These are phyloP conservation scores for Tuta absoluta DNA, from an alignment of 2,888 invertebrate genomes.

Conservation along the genomic window DNA sequence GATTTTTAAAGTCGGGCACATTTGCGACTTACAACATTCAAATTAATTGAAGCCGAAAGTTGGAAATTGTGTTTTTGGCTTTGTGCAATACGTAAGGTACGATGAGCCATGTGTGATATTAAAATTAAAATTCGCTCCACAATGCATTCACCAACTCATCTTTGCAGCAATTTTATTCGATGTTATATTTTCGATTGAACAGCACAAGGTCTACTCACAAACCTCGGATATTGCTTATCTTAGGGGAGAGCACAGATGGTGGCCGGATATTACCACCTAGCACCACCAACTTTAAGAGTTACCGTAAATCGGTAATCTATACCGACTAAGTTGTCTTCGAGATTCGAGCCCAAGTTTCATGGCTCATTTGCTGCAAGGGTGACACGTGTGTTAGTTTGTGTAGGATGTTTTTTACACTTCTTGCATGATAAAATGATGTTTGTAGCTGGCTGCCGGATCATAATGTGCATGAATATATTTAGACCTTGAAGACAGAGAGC, in stretches of 20 bases:
- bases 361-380: conserved; percentile 11
- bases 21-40: no score
- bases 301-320: conserved; percentile 67
- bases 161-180: neutral
- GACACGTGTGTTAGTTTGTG: neutral
- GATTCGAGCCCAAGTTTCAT: conserved; percentile 6
- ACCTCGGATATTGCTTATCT: conserved; percentile 22
- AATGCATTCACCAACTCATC: no score
- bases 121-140: no score
- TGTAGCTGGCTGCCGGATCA: no score
- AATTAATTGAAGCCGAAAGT: no score
- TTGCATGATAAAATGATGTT: no score
- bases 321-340: conserved; percentile 30
- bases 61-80: no score
- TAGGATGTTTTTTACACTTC: neutral
- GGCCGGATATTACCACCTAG: conserved; percentile 67
- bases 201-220: neutral
- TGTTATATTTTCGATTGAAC: conserved; percentile 6
- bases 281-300: conserved; percentile 49
- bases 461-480: no score
- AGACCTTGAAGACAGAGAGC: no score
- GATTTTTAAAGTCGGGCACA: neutral
- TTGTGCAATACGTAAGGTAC: no score
- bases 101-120: no score
- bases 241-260: conserved; percentile 71